phyloP scores from a whole-genome alignment of 2,888 invertebrate genomes.

The Chaitophorus viminalis region DNA sequence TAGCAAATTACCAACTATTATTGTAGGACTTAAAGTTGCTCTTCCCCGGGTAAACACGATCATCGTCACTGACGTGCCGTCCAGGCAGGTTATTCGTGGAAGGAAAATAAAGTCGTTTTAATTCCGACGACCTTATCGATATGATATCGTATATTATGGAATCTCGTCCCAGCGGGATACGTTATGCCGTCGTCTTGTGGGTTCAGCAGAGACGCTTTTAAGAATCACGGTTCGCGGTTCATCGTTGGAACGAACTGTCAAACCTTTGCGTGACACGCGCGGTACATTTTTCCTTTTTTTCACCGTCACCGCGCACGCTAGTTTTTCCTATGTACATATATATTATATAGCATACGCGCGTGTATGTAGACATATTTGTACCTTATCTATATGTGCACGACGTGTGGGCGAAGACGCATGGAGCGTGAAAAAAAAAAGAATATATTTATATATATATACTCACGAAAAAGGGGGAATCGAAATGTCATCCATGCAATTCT shows the following conservation, averaged over 20 bases:
- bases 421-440: background rate
- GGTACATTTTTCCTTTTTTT: slow-evolving; percentile 1
- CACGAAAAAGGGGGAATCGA: slow-evolving; percentile 38
- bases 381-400: background rate
- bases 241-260: slow-evolving; percentile 18
- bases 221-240: background rate
- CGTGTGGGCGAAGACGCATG: background rate
- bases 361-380: background rate
- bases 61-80: background rate
- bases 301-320: too few species aligned
- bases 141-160: background rate
- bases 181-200: too few species aligned
- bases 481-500: slow-evolving; percentile 39
- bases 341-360: background rate
- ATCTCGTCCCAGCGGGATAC: background rate
- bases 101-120: background rate
- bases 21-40: too few species aligned
- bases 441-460: background rate
- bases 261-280: background rate
- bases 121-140: background rate
- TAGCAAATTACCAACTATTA: too few species aligned
- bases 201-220: background rate
- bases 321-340: background rate
- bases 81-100: background rate
- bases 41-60: too few species aligned